Conservation (phyloP, 1,140 invertebrate genomes). For the Melitaea cinxia region DNA sequence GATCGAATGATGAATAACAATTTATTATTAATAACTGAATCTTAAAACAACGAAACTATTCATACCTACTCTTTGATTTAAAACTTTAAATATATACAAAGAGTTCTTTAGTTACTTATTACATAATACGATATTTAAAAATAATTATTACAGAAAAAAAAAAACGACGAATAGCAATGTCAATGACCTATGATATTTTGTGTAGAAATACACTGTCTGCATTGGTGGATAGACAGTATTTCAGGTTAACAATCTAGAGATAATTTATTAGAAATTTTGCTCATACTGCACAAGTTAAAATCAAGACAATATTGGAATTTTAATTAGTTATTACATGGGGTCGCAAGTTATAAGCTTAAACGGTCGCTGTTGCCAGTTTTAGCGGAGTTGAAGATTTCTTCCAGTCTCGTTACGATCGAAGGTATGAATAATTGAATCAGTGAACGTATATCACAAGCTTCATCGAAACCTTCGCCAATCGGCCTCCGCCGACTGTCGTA, state of each 20-base stretch:
- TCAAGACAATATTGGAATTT: slow-evolving; percentile 54
- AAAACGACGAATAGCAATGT: slow-evolving; percentile 8
- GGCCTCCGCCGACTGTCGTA: slow-evolving; percentile 37
- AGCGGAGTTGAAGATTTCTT: slow-evolving; percentile 19
- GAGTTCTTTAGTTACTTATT: too few relatives aligned
- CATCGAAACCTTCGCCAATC: slow-evolving; percentile 35
- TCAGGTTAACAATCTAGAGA: slow-evolving; percentile 3
- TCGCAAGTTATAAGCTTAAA: slow-evolving; percentile 37
- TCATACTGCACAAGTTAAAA: slow-evolving; percentile 44
- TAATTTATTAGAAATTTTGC: slow-evolving; percentile 24
- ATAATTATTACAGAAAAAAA: too few relatives aligned
- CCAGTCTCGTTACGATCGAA: slow-evolving; percentile 12
- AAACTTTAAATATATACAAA: too few relatives aligned
- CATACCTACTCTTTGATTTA: too few relatives aligned
- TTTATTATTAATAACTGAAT: too few relatives aligned
- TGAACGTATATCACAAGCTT: slow-evolving; percentile 33
- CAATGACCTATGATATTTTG: slow-evolving; percentile 24
- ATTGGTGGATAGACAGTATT: slow-evolving; percentile 10
- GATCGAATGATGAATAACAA: too few relatives aligned
- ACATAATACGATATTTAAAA: too few relatives aligned
- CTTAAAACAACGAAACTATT: too few relatives aligned
- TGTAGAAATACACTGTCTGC: slow-evolving; percentile 3
- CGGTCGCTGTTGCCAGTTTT: slow-evolving; percentile 20
- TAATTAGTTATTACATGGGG: slow-evolving; percentile 44
- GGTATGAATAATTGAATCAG: slow-evolving; percentile 45